Base-by-base conservation (phyloP, 2,797 vertebrate species). In the Trichosurus vulpecula region DNA sequence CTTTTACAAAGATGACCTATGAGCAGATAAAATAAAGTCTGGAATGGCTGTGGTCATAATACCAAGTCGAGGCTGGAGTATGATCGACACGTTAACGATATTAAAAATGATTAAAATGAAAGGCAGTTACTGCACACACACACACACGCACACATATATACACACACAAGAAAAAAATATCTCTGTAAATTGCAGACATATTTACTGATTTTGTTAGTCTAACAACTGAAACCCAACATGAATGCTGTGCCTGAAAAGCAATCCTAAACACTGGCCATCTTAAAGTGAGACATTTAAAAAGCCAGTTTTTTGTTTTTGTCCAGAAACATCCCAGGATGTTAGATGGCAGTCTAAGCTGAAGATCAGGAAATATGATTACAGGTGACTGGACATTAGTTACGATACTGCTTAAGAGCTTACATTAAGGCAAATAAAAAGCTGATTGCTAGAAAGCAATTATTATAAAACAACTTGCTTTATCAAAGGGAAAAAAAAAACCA, bases 401-500 rank as follows among this genome's bases (percentile, higher is more conserved):
- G 92, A 97, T 98, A 98, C 98, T 98, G 98, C 97, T 98, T 98
- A 97, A 96, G 98, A 98, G 98, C 98, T 98, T 95, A 97, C 97
- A 97, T 99, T 99, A 99, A 99, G 99, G 99, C 98, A 99, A 99
- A 99, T 97, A 98, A 99, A 87, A 99, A 98, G 98, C 97, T 98
- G 98, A 98, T 98, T 98, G 98, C 98, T 98, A 98, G 98, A 98
- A 98, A 98, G 98, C 98, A 99, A 98, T 98, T 98, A 98, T 98
- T 98, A 98, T 98, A 98, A 98, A 91, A 10, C 95, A 95, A 98
- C 97, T 96, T 97, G 96, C 96, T 98, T 98, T 98, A 98, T 87
- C 98, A 98, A 97, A 96, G 98, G 95, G 96, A 97, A 97, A 97
- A 98, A n/a, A 98, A 97, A 97, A 91, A 94, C 16, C 19, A 47